Evolutionary conservation across 2,113 vertebrate genomes (phyloP), one percentile per base, ranked within the genome.

Genomic region (Colaptes auratus): DNA sequence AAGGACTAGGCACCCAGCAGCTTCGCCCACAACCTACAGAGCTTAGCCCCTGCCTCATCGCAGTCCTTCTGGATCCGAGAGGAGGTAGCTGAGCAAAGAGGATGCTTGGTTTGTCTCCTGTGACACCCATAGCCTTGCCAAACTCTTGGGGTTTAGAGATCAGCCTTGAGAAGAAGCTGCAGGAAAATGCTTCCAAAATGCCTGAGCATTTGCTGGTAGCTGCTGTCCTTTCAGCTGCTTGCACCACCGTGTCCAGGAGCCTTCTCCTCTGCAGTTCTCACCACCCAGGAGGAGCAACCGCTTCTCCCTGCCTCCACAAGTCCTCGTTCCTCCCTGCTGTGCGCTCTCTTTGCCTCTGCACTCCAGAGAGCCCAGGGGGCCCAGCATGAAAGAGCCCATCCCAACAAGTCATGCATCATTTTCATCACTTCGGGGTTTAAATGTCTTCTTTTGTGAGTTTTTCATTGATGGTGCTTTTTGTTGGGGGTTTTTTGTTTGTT

Each of bases 401-500:
- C 77, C 77, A 95, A 66, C 82, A 92, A 85, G 50, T 15, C 85
- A 78, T 50, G 46, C 70, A 85, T 89, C 42, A 46, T 72, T 92
- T 91, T 82, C 95, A 92, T 79, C 70, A 48, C 86, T 63, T 91
- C 42, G 35, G 48, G 82, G 89, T 94, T 96, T 55, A 83, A 86
- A 89, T 81, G 77, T n/a, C 50, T 69, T 92, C 21, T 35, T 89
- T 70, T 50, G 83, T 94, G 88, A 73, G 70, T 66, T 90, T 87
- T 66, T 67, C 61, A 35, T 35, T 59, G 59, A 9, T 46, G 24
- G 50, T 24, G 50, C 23, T 36, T 59, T 63, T 88, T 75, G 15
- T 44, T 44, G 42, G 42, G 42, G 42, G 5, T 36, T 58, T 63
- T 88, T 75, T 75, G 69, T 88, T 59, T 20, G 56, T 36, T 55